These are phyloP conservation scores for Megalops cyprinoides DNA, from an alignment of 2,797 vertebrate genomes.

Conservation along the genomic window DNA sequence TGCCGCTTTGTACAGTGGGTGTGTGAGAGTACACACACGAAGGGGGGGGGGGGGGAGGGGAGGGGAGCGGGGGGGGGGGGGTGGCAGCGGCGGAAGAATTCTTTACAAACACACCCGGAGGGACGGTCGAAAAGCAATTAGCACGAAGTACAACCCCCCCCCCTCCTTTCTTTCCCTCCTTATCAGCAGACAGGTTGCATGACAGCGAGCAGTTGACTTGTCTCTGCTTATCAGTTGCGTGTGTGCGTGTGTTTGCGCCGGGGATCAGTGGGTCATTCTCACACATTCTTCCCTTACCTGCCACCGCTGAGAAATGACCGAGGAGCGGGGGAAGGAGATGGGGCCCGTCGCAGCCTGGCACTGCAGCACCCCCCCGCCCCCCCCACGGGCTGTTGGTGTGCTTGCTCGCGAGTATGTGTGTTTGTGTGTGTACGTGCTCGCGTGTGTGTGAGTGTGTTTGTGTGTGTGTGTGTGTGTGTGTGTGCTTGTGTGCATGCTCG, in stretches of 20 bases:
- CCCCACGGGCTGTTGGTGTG: slow-evolving; percentile 6
- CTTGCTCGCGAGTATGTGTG: slow-evolving; percentile 11
- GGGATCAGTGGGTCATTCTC: slow-evolving; percentile 16
- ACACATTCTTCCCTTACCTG: slow-evolving; percentile 49
- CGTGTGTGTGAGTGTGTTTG: slow-evolving; percentile 42
- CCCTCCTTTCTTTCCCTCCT: slow-evolving; percentile 44
- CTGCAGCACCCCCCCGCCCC: slow-evolving; percentile 26
- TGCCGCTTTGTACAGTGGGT: no score
- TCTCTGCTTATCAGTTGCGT: slow-evolving; percentile 57
- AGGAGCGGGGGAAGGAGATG: slow-evolving; percentile 64
- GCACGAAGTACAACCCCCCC: slow-evolving; percentile 55
- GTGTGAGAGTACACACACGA: slow-evolving; percentile 29
- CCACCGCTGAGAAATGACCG: slow-evolving; percentile 58
- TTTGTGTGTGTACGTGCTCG: slow-evolving; percentile 40
- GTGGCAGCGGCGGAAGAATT: slow-evolving; percentile 37
- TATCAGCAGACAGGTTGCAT: slow-evolving; percentile 60
- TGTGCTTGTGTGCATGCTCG: not conserved
- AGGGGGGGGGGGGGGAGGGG: slow-evolving; percentile 25
- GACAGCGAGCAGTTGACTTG: slow-evolving; percentile 65
- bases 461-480: not conserved
- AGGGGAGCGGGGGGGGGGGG: no score
- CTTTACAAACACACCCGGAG: slow-evolving; percentile 56
- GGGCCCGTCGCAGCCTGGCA: slow-evolving; percentile 54
- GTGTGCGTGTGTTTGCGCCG: slow-evolving; percentile 24
- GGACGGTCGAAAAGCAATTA: slow-evolving; percentile 67